phyloP scores from a whole-genome alignment of 2,797 vertebrate species.

The Geotrypetes seraphini region DNA sequence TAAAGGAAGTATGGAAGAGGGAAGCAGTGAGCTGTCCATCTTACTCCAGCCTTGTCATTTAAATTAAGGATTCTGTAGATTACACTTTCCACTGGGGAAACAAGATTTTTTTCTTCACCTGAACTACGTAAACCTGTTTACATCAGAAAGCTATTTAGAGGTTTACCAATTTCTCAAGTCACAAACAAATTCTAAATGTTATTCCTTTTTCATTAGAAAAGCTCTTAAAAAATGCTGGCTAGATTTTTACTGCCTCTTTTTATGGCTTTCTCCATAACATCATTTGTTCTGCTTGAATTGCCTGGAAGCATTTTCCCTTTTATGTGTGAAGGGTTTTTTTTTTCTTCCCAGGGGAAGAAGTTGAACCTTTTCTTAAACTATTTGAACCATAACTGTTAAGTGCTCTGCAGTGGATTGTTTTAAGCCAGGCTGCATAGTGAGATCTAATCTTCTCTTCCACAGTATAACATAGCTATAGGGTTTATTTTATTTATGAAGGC shows the following conservation, averaged over 20 bases:
- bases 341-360: neutral
- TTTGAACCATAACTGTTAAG: neutral
- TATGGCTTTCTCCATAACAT: neutral
- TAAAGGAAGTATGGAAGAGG: too few species aligned
- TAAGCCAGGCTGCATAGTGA: neutral
- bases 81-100: too few species aligned
- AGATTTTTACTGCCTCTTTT: neutral
- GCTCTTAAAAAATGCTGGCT: neutral
- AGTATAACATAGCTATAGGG: neutral
- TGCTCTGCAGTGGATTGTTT: neutral
- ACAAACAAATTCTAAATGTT: fast-evolving
- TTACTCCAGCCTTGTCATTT: too few species aligned
- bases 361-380: neutral
- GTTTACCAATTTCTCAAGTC: neutral
- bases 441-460: neutral
- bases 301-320: neutral
- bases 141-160: neutral
- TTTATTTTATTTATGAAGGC: too few species aligned
- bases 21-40: too few species aligned
- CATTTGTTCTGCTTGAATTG: neutral
- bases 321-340: neutral
- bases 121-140: too few species aligned
- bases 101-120: too few species aligned
- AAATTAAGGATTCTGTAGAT: too few species aligned
- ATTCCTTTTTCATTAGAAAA: neutral